Evolutionary conservation across 2,113 vertebrate genomes (phyloP).

Genomic region (Meles meles): DNA sequence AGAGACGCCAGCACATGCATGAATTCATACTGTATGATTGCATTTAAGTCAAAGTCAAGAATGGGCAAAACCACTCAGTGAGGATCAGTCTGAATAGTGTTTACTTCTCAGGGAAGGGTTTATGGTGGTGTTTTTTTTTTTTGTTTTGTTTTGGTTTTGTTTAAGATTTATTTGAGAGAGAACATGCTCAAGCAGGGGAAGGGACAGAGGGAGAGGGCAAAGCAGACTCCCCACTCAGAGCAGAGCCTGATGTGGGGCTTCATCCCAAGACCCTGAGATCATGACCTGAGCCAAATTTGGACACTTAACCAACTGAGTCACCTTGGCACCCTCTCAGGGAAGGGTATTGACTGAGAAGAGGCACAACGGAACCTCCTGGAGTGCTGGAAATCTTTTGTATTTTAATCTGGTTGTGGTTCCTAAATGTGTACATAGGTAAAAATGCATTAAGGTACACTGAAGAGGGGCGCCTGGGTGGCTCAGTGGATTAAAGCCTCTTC

Average conservation of each 20-base stretch:
- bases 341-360: neutral
- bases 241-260: neutral
- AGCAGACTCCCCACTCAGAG: neutral
- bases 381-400: neutral
- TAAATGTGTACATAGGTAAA: neutral
- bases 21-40: neutral
- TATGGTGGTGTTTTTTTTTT: neutral
- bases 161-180: neutral
- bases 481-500: no score
- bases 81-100: neutral
- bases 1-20: neutral
- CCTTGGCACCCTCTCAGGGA: neutral
- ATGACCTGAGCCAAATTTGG: neutral
- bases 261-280: neutral
- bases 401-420: conserved; percentile 20
- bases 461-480: neutral
- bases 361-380: neutral
- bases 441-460: neutral
- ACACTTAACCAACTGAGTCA: neutral
- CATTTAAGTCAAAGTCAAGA: neutral
- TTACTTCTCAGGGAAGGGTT: neutral
- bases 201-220: neutral
- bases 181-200: neutral
- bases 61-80: neutral
- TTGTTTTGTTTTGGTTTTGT: neutral